These are phyloP conservation scores for Pollenia labialis DNA, from an alignment of 2,888 invertebrate species.

Conservation along the genomic window DNA sequence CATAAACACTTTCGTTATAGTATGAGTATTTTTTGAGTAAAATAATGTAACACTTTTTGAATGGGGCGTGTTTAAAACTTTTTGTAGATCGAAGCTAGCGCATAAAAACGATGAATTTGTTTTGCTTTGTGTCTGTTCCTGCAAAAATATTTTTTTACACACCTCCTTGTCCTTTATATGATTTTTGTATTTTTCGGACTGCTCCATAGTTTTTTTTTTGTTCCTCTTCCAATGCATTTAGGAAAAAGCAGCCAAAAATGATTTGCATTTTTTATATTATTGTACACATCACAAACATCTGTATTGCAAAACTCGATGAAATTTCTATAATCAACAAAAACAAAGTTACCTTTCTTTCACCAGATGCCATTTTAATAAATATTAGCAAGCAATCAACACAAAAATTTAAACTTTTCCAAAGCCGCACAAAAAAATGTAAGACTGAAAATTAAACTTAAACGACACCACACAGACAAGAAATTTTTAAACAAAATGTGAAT, in stretches of 20 bases:
- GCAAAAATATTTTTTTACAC: conserved; percentile 50
- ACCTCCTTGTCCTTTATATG: conserved; percentile 61
- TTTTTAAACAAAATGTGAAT: too few species aligned
- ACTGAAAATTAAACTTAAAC: too few species aligned
- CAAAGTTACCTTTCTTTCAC: background rate
- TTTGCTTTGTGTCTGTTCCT: conserved; percentile 43
- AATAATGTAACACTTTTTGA: too few species aligned
- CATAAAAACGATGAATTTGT: conserved; percentile 7
- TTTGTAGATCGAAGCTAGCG: too few species aligned
- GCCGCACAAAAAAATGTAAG: too few species aligned
- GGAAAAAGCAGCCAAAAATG: conserved; percentile 5
- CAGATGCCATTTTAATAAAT: background rate
- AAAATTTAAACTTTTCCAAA: too few species aligned
- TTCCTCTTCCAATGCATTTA: conserved; percentile 25
- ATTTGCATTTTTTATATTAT: conserved; percentile 11
- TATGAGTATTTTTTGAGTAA: too few species aligned
- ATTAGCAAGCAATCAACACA: too few species aligned
- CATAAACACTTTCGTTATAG: conserved; percentile 54
- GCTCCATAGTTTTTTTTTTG: conserved; percentile 15
- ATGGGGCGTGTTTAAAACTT: too few species aligned
- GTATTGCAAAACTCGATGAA: conserved; percentile 13
- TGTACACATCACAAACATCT: conserved; percentile 3
- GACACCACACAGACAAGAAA: too few species aligned
- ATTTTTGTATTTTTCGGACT: conserved; percentile 38
- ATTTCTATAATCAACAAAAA: conserved; percentile 21